phyloP scores from a whole-genome alignment of 2,888 invertebrate species.

The Nipponacmea schrenckii region DNA sequence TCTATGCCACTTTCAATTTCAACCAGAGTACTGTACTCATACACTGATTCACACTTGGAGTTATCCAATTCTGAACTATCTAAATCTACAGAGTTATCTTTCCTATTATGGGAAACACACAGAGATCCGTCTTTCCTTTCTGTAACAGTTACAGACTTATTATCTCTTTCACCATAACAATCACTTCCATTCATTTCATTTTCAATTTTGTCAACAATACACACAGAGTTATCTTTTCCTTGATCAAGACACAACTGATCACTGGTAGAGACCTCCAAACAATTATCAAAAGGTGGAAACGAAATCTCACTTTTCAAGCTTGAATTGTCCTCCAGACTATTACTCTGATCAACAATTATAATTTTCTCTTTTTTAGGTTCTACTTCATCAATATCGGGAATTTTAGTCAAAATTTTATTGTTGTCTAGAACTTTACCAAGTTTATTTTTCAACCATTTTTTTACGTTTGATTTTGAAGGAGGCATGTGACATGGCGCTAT shows the following conservation, averaged over 20 bases:
- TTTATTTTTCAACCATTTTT: slow-evolving; percentile 35
- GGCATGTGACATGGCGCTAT: slow-evolving; percentile 53
- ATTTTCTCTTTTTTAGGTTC: not conserved
- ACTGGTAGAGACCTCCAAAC: no score
- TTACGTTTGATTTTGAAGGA: slow-evolving; percentile 37
- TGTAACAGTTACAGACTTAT: no score
- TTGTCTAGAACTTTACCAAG: not conserved
- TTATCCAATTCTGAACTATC: not conserved
- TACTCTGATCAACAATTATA: not conserved
- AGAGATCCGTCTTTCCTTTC: not conserved
- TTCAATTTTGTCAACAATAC: no score
- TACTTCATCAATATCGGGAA: not conserved
- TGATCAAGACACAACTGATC: no score
- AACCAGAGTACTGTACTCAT: slow-evolving; percentile 7
- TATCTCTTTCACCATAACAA: no score
- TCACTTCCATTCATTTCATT: no score
- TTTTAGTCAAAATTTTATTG: not conserved
- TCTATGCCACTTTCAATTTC: not conserved
- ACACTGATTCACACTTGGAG: not conserved
- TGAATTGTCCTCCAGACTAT: not conserved
- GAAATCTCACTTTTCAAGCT: not conserved
- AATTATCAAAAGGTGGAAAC: not conserved
- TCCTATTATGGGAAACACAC: not conserved
- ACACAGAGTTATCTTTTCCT: no score
- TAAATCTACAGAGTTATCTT: not conserved